Evolutionary conservation across 2,113 vertebrate genomes (phyloP).

Genomic region (Channa argus): DNA sequence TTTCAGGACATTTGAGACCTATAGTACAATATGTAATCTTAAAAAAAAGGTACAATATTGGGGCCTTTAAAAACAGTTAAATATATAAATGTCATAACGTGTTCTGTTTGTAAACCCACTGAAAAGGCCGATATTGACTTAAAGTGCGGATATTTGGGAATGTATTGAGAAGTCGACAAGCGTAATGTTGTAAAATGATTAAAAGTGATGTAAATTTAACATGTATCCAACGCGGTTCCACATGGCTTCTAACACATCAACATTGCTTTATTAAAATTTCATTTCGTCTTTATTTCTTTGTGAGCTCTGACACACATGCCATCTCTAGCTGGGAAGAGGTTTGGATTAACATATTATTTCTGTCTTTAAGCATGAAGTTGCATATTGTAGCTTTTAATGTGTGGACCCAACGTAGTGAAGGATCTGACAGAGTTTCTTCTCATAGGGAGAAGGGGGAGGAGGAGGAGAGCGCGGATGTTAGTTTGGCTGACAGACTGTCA

Average conservation of each 20-base stretch:
- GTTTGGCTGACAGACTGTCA: constrained; percentile 89
- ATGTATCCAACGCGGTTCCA: neutral
- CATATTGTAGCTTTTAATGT: constrained; percentile 12
- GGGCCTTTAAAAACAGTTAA: no score
- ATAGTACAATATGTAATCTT: no score
- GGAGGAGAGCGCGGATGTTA: constrained; percentile 85
- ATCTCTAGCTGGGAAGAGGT: neutral
- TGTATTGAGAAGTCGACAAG: neutral
- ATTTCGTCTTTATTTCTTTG: neutral
- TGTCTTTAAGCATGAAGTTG: neutral
- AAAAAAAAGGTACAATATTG: no score
- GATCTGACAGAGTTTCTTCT: constrained; percentile 41
- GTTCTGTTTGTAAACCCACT: neutral
- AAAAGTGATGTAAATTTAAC: neutral
- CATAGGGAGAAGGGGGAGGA: constrained; percentile 91
- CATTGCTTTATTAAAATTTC: neutral
- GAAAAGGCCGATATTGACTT: neutral
- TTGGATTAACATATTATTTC: constrained; percentile 13
- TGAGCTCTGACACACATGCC: neutral
- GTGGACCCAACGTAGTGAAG: constrained; percentile 14
- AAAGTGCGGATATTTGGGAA: neutral
- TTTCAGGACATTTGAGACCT: no score
- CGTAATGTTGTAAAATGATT: neutral
- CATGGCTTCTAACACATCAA: neutral
- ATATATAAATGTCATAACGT: no score